Evolutionary conservation across 1,140 invertebrate species (phyloP).

Genomic region (Rhyacophila brunnea): DNA sequence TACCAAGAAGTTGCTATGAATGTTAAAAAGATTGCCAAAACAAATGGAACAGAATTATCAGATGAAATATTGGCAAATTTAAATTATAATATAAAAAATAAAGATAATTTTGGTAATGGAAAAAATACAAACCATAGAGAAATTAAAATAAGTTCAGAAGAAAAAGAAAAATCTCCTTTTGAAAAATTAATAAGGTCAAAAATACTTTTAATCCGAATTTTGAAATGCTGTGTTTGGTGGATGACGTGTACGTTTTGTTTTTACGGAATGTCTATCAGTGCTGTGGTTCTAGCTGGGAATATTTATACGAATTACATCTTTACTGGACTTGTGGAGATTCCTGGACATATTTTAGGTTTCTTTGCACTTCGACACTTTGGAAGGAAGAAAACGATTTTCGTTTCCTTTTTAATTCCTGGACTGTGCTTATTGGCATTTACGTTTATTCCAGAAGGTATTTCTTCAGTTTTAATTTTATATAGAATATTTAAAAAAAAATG

Average conservation of each 20-base stretch:
- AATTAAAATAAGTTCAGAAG: no score
- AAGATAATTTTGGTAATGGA: no score
- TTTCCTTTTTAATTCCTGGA: constrained; percentile 61
- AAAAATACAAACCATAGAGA: no score
- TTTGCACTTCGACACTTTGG: constrained; percentile 63
- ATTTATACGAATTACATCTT: constrained; percentile 71
- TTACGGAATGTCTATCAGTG: constrained; percentile 78
- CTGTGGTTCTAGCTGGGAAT: constrained; percentile 71
- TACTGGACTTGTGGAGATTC: constrained; percentile 69
- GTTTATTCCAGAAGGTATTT: constrained; percentile 23
- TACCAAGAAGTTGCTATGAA: no score
- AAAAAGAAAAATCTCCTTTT: no score
- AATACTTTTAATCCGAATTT: constrained; percentile 55
- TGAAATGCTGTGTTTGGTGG: constrained; percentile 66
- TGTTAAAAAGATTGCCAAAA: no score
- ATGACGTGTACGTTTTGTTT: constrained; percentile 74
- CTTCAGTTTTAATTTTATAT: constrained; percentile 12
- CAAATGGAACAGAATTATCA: no score
- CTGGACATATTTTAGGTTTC: constrained; percentile 66
- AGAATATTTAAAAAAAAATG: no score
- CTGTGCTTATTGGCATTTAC: constrained; percentile 33
- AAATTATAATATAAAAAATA: no score
- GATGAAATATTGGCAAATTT: no score
- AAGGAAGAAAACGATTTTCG: constrained; percentile 59
- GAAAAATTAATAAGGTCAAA: constrained; percentile 51